Conservation (phyloP, 2,113 vertebrate species). For the Catagonus wagneri region DNA sequence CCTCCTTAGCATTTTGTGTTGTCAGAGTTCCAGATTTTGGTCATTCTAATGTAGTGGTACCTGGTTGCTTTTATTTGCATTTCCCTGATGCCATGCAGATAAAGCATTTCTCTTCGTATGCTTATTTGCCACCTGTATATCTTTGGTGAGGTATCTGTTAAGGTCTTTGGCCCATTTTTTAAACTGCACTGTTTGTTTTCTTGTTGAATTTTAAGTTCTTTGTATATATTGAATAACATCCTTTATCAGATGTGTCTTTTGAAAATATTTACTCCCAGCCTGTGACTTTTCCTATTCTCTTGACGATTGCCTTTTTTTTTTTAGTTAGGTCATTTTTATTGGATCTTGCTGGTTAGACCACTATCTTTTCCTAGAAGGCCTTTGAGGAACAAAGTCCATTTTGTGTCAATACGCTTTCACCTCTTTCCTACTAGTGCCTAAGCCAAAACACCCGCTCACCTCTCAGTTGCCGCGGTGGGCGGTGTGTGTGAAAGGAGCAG, state of each 20-base stretch:
- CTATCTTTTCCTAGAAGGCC: background rate
- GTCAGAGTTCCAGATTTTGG: background rate
- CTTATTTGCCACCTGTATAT: background rate
- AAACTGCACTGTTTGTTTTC: background rate
- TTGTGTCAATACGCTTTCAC: background rate
- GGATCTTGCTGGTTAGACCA: background rate
- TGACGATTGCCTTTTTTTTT: background rate
- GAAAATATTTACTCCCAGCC: background rate
- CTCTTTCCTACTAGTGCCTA: background rate
- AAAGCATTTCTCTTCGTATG: background rate
- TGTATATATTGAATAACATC: background rate
- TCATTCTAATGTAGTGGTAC: background rate
- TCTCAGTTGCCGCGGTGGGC: too few species aligned
- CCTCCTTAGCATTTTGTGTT: background rate
- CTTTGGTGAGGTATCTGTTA: background rate
- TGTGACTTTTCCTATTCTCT: background rate
- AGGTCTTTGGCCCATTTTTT: background rate
- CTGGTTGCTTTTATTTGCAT: background rate
- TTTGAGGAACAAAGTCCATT: background rate
- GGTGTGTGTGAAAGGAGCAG: background rate
- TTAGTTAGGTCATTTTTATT: background rate
- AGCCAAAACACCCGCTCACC: too few species aligned
- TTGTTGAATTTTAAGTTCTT: background rate
- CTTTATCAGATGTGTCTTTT: background rate
- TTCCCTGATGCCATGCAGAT: background rate